These are phyloP conservation scores for Ginglymostoma cirratum DNA, from an alignment of 2,113 vertebrate species.

Conservation along the genomic window DNA sequence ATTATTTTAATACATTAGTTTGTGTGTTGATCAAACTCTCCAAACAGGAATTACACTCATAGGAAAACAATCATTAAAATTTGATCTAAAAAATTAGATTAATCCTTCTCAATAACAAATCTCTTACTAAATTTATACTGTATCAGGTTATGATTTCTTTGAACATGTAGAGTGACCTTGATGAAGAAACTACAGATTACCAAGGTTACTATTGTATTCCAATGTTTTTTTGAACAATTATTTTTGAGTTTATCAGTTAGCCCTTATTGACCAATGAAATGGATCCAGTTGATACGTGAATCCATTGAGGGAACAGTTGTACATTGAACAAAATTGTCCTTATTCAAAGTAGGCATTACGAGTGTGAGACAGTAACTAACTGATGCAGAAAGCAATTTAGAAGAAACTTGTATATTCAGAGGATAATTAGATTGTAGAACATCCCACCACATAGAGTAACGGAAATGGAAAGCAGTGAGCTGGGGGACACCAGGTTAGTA, in stretches of 20 bases:
- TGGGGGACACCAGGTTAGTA: not conserved
- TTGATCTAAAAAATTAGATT: conserved; percentile 6
- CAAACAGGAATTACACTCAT: not conserved
- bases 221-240: not conserved
- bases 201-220: not conserved
- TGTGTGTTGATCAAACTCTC: not conserved
- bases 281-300: not conserved
- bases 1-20: not conserved
- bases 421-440: not conserved
- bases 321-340: not conserved
- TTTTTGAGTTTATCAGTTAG: not conserved
- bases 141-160: not conserved
- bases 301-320: not conserved
- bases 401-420: not conserved
- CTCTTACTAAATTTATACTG: not conserved
- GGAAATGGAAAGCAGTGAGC: not conserved
- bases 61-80: not conserved
- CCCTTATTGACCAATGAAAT: not conserved
- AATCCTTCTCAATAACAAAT: not conserved
- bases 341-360: not conserved
- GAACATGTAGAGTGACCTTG: not conserved
- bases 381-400: not conserved
- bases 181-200: not conserved
- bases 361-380: not conserved
- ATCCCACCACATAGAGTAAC: not conserved